These are phyloP conservation scores for Muscidifurax raptorellus DNA, from an alignment of 1,140 invertebrate species.

Conservation along the genomic window DNA sequence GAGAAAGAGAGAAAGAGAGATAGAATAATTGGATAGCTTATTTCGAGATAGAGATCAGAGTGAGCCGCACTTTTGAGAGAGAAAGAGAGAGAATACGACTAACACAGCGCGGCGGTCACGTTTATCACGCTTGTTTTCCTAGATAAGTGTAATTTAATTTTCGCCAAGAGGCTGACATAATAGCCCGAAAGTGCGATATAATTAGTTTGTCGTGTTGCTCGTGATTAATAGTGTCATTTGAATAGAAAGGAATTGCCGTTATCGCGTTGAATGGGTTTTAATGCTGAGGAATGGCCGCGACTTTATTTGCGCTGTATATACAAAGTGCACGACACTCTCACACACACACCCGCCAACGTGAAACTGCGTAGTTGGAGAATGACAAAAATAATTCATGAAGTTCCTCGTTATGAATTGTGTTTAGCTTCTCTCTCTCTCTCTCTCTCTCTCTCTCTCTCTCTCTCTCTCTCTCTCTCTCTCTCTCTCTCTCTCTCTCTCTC, in stretches of 20 bases:
- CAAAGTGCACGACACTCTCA: too few species aligned
- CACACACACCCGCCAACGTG: too few species aligned
- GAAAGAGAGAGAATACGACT: too few species aligned
- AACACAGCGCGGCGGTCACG: not conserved
- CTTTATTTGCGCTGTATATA: not conserved
- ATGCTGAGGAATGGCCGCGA: not conserved
- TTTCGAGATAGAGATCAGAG: constrained; percentile 13
- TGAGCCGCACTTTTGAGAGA: not conserved
- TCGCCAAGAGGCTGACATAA: too few species aligned
- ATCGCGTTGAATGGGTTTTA: not conserved
- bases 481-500: too few species aligned
- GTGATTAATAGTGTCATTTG: not conserved
- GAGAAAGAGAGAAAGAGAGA: not conserved
- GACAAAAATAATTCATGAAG: not conserved
- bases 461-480: too few species aligned
- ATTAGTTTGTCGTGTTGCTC: not conserved
- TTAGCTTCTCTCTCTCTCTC: not conserved
- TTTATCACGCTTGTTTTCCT: constrained; percentile 11
- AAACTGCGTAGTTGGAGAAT: not conserved
- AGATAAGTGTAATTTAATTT: constrained; percentile 16
- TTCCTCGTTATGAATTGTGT: not conserved
- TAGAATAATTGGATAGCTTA: constrained; percentile 35
- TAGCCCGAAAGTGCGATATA: not conserved
- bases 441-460: too few species aligned
- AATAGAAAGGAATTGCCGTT: not conserved